A percentile compares a stretch with the other conserved stretches of the same genome.
Evolutionary conservation across 2,888 invertebrate species (phyloP).

Genomic region (Caenorhabditis zanzibari): DNA sequence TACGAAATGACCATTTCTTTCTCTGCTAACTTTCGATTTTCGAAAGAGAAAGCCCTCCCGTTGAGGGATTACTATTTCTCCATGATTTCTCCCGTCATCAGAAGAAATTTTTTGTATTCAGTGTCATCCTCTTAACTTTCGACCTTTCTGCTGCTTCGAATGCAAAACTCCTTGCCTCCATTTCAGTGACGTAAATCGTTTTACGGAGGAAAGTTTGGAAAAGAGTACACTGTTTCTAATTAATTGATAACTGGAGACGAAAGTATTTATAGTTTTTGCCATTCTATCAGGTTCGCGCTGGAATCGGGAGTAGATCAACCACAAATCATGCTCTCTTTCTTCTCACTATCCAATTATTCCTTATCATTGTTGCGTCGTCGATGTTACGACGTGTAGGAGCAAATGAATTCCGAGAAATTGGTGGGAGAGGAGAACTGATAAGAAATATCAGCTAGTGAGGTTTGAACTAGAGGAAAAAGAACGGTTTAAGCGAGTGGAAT

Average conservation of each 20-base stretch:
- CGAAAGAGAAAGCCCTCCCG: conserved; percentile 21
- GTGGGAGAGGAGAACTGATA: conserved; percentile 21
- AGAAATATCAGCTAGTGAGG: conserved; percentile 43
- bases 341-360: neutral
- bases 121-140: conserved; percentile 36
- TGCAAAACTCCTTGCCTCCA: conserved; percentile 11
- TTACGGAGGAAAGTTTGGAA: neutral
- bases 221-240: conserved; percentile 40
- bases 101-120: neutral
- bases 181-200: neutral
- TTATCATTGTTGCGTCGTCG: conserved; percentile 22
- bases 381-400: conserved; percentile 37
- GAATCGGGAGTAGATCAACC: conserved; percentile 43
- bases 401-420: conserved; percentile 50
- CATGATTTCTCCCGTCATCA: neutral
- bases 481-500: conserved; percentile 27
- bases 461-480: conserved; percentile 37
- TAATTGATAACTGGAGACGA: conserved; percentile 25
- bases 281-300: neutral
- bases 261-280: conserved; percentile 46
- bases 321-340: conserved; percentile 49
- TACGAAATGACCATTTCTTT: conserved; percentile 21
- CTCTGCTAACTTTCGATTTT: conserved; percentile 2
- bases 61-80: conserved; percentile 4
- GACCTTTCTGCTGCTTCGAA: conserved; percentile 20